phyloP scores from a whole-genome alignment of 2,113 vertebrate genomes.

The Hydrolagus affinis region DNA sequence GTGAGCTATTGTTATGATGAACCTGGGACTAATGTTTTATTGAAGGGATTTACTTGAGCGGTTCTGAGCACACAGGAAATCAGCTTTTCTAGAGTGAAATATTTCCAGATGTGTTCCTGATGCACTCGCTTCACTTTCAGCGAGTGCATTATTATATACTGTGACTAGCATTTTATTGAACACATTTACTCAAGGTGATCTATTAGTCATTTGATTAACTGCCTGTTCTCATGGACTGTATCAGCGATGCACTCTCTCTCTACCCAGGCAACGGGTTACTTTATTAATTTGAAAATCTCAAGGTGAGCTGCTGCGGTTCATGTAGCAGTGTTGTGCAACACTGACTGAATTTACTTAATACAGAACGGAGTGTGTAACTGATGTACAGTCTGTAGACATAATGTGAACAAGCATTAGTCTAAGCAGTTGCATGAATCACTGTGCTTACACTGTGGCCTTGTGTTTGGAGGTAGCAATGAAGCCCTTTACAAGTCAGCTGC shows the following conservation, averaged over 20 bases:
- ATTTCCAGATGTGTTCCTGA: constrained; percentile 32
- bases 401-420: constrained; percentile 12
- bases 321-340: background rate
- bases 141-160: constrained; percentile 30
- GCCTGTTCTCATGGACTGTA: constrained; percentile 21
- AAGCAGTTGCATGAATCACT: background rate
- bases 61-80: constrained; percentile 25
- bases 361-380: background rate
- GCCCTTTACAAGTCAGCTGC: background rate
- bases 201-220: constrained; percentile 31
- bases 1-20: constrained; percentile 31
- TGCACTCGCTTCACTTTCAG: constrained; percentile 28
- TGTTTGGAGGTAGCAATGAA: background rate
- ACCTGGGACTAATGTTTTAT: constrained; percentile 29
- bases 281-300: constrained; percentile 30
- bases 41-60: constrained; percentile 25
- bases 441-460: background rate
- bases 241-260: constrained; percentile 16
- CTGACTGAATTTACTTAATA: constrained; percentile 29
- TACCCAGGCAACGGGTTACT: background rate
- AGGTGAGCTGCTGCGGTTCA: constrained; percentile 26
- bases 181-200: constrained; percentile 32
- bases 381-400: background rate
- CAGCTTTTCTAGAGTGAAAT: constrained; percentile 26
- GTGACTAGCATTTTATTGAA: constrained; percentile 32